Evolutionary conservation across 2,888 invertebrate genomes (phyloP).

Genomic region (Plemyria rubiginata): DNA sequence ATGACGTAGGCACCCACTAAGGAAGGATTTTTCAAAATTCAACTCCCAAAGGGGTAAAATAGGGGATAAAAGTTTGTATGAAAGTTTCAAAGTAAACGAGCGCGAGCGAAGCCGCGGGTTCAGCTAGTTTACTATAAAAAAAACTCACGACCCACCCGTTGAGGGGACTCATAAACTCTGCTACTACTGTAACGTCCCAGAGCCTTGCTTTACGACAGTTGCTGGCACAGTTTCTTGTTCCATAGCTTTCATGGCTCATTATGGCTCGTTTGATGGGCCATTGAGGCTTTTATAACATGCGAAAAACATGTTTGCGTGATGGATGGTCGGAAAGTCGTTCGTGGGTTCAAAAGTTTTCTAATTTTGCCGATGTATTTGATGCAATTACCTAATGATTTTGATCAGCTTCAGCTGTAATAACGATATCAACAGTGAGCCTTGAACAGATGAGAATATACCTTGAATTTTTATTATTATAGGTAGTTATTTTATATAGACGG

Average conservation of each 20-base stretch:
- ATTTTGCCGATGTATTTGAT: neutral
- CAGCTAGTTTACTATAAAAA: no score
- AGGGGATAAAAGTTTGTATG: no score
- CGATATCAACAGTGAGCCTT: no score
- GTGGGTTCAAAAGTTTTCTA: slow-evolving; percentile 1
- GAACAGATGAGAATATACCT: no score
- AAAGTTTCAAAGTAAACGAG: no score
- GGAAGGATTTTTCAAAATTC: no score
- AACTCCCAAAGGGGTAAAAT: no score
- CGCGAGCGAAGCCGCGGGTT: no score
- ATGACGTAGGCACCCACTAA: no score
- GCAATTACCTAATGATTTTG: neutral
- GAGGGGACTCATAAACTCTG: slow-evolving; percentile 27
- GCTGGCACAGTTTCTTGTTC: slow-evolving; percentile 27
- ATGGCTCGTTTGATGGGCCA: slow-evolving; percentile 20
- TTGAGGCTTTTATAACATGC: slow-evolving; percentile 17
- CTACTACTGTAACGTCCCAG: slow-evolving; percentile 6
- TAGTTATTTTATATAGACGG: no score
- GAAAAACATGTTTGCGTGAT: slow-evolving; percentile 35
- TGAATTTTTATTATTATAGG: no score
- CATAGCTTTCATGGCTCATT: slow-evolving; percentile 24
- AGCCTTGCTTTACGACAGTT: slow-evolving; percentile 30
- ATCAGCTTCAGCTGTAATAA: neutral
- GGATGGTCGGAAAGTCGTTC: slow-evolving; percentile 8
- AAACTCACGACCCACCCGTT: slow-evolving; percentile 7